Conservation (phyloP, 1,140 invertebrate species). For the Drosophila jambulina region DNA sequence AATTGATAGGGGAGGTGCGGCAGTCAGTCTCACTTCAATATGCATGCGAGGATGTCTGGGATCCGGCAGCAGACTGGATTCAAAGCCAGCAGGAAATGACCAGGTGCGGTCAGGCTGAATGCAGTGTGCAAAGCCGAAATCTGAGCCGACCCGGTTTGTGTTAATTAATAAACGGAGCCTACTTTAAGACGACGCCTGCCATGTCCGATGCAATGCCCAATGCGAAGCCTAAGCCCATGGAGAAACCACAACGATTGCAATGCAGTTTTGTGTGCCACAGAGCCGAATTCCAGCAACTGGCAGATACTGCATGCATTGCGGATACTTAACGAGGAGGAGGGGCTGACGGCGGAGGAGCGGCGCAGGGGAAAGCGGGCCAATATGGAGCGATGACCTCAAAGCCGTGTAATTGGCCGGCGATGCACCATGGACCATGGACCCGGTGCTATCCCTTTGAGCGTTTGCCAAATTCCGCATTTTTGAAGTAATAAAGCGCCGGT, state of each 20-base stretch:
- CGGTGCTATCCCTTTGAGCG: slow-evolving; percentile 53
- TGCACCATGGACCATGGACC: slow-evolving; percentile 26
- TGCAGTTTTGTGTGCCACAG: slow-evolving; percentile 53
- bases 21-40: slow-evolving; percentile 18
- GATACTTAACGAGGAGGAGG: slow-evolving; percentile 52
- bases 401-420: slow-evolving; percentile 28
- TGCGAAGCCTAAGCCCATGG: slow-evolving; percentile 19
- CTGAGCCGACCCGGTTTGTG: slow-evolving; percentile 3
- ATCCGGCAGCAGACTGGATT: not conserved
- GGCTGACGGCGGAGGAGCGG: slow-evolving; percentile 4
- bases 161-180: slow-evolving; percentile 70
- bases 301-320: slow-evolving; percentile 54
- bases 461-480: slow-evolving; percentile 65
- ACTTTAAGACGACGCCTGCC: slow-evolving; percentile 53
- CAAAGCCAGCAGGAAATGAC: not conserved
- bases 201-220: slow-evolving; percentile 20
- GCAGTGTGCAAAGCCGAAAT: slow-evolving; percentile 6
- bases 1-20: slow-evolving; percentile 25
- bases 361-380: slow-evolving; percentile 11
- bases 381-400: slow-evolving; percentile 6
- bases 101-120: slow-evolving; percentile 20
- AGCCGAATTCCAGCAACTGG: slow-evolving; percentile 38
- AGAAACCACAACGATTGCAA: slow-evolving; percentile 58
- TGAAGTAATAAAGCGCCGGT: slow-evolving; percentile 61
- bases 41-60: slow-evolving; percentile 2